These are phyloP conservation scores for Acleris holmiana DNA, from an alignment of 2,888 invertebrate species.

Conservation along the genomic window DNA sequence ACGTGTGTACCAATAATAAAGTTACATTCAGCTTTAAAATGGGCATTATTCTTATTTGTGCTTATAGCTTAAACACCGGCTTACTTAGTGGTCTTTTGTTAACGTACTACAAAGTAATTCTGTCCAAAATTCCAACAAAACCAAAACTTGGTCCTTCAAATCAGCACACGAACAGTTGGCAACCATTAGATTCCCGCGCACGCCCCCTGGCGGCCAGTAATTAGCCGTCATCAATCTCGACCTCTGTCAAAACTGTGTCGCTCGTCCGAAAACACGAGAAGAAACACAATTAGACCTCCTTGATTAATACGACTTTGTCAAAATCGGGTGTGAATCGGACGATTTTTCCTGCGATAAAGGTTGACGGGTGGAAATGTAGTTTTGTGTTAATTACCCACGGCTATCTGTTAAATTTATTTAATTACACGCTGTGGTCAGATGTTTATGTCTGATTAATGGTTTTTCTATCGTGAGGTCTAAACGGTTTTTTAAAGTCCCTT, in stretches of 20 bases:
- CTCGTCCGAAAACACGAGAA: slow-evolving; percentile 63
- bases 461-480: slow-evolving; percentile 13
- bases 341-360: slow-evolving; percentile 80
- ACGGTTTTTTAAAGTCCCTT: slow-evolving; percentile 5
- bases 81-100: too few relatives aligned
- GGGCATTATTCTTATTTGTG: too few relatives aligned
- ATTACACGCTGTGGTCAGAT: slow-evolving; percentile 58
- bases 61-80: too few relatives aligned
- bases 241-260: slow-evolving; percentile 81
- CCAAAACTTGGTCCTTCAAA: neutral
- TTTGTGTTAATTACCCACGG: slow-evolving; percentile 80
- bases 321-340: slow-evolving; percentile 79
- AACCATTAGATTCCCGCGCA: slow-evolving; percentile 50
- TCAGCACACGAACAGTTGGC: slow-evolving; percentile 49
- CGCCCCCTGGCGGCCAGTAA: slow-evolving; percentile 64
- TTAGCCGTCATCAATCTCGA: slow-evolving; percentile 77
- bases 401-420: slow-evolving; percentile 78
- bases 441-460: slow-evolving; percentile 24
- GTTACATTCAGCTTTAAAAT: too few relatives aligned
- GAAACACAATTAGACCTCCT: slow-evolving; percentile 67
- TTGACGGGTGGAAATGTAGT: slow-evolving; percentile 74
- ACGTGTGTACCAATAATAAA: too few relatives aligned
- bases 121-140: too few relatives aligned
- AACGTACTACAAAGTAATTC: too few relatives aligned
- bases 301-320: slow-evolving; percentile 73